Base-by-base conservation (phyloP, 2,888 invertebrate species). In the Terebella lapidaria region DNA sequence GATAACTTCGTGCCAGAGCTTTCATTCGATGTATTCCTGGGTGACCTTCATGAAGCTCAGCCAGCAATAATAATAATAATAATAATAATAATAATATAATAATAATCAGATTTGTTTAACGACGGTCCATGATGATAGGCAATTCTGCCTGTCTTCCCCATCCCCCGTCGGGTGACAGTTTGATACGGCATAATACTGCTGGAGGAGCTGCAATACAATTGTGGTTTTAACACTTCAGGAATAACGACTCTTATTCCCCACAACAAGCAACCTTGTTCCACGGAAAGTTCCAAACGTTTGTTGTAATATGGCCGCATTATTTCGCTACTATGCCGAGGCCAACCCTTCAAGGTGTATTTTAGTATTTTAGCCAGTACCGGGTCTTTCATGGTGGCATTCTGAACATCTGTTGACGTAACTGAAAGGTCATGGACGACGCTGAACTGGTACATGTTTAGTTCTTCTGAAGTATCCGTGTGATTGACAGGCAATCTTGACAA, bases 381-480 rank as follows among this genome's bases (percentile, higher is more conserved):
- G 5, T 53, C 53, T 10, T 26, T 53, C 5, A 10, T 10, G 10
- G 10, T 22, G 24, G 27, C 5, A 5, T 25, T 5, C 54, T 75
- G 58, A 2, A 74, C 77, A 20, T 78, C 66, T n/a, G 42, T 66
- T 67, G 63, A 78, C 76, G 22, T 74, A 76, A 58, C 77, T 72
- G 1, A 68, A 72, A 64, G 74, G 74, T 2, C 67, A 52, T 1
- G 67, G 56, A 58, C 72, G 76, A 49, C 70, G 66, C 49, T 79
- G n/a, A n/a, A n/a, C n/a, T n/a, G n/a, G n/a, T n/a, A n/a, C 72
- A 4, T 65, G 63, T 65, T 74, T 77, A 53, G 73, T 64, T 61
- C 79, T 81, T 2, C 69, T 74, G 1, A 2, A 67, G 72, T 42
- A 56, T 73, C 71, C 22, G 42, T n/a, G n/a, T 10, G n/a, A 35